Evolutionary conservation across 2,113 vertebrate species (phyloP), one percentile per base, ranked within the genome.

Genomic region (Columbina picui): DNA sequence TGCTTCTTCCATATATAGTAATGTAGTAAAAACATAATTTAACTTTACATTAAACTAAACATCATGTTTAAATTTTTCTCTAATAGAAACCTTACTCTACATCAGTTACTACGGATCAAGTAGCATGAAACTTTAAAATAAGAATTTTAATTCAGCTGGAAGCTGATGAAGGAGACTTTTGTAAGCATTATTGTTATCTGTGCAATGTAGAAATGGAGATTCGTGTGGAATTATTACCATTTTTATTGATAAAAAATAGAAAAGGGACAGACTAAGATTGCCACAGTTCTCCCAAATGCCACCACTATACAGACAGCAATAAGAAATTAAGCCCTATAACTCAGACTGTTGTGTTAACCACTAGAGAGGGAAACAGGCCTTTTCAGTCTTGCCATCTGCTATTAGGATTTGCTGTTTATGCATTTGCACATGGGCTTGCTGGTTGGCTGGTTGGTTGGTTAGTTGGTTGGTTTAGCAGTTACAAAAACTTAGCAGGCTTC

Each of bases 71-170:
- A 91, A 95, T 86, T 97, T 89, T 96, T 91, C 80, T 59, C 56
- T 96, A 95, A 97, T 92, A 61, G 80, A 97, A 97, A 96, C 63
- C 87, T 96, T 84, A 75, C 73, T 94, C 49, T 86, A 83, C 95
- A 95, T 94, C 68, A 88, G 12, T 97, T 92, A 93, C 55, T 90
- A 50, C 18, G 94, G 69, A 76, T 70, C 47, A 95, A 90, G 50
- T 77, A 95, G 93, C 81, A 93, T n/a, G 74, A 97, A 94, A 87
- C 39, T 77, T 82, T 84, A 88, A 83, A 97, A 95, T 59, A 65
- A 78, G 86, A 91, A 71, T 80, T 96, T 96, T 69, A 88, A 79
- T 93, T 94, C 57, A 68, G 20, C 64, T 91, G 91, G 95, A 97
- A 97, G 96, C 17, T 3, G 14, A 87, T 94, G 68, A 91, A 97